phyloP scores from a whole-genome alignment of 2,113 vertebrate species.

The Perca flavescens region DNA sequence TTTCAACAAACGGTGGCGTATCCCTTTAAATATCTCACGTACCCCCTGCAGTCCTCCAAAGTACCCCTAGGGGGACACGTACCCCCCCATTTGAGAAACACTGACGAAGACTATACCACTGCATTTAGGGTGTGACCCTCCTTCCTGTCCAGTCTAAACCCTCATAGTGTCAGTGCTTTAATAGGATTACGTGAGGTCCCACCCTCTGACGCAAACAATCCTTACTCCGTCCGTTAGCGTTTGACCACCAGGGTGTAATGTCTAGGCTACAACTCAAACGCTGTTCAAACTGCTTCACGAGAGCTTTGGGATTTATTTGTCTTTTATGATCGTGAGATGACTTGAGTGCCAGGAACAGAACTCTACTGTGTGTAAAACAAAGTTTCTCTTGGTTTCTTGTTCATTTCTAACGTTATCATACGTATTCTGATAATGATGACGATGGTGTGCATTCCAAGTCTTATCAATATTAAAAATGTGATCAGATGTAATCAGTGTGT shows the following conservation, averaged over 20 bases:
- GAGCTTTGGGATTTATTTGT: constrained; percentile 37
- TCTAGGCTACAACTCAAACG: background rate
- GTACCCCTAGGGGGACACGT: too few species aligned
- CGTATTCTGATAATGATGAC: constrained; percentile 13
- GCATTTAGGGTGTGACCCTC: background rate
- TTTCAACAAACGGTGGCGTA: too few species aligned
- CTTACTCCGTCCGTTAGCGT: background rate
- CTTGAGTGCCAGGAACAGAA: background rate
- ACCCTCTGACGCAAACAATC: background rate
- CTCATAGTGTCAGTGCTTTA: background rate
- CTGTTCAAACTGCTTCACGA: background rate
- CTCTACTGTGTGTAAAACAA: constrained; percentile 36
- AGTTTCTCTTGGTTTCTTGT: constrained; percentile 39
- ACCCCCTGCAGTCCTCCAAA: too few species aligned
- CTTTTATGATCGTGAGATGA: constrained; percentile 31
- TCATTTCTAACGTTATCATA: constrained; percentile 17
- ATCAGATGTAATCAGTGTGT: constrained; percentile 81
- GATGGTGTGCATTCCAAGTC: constrained; percentile 65
- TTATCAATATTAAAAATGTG: constrained; percentile 76
- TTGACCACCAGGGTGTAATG: too few species aligned
- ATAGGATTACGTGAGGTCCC: constrained; percentile 1
- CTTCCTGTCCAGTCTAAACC: background rate
- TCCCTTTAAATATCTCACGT: too few species aligned
- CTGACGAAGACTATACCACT: too few species aligned
- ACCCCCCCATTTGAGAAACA: too few species aligned